These are phyloP conservation scores for Oncorhynchus gorbuscha DNA, from an alignment of 2,113 vertebrate genomes.

Conservation along the genomic window DNA sequence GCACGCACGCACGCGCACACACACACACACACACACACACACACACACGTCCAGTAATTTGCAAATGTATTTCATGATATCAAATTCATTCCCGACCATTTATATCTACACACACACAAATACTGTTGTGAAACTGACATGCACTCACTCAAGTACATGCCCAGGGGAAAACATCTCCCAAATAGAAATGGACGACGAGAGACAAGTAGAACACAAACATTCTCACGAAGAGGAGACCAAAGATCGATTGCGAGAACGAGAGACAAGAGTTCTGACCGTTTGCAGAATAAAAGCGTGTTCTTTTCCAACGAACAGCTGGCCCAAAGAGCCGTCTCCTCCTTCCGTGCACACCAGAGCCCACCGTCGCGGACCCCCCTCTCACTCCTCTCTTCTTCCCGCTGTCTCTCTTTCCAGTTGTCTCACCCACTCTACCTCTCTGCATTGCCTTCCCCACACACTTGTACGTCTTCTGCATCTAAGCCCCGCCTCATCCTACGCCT, in stretches of 20 bases:
- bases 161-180: conserved; percentile 57
- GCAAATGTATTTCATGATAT: conserved; percentile 74
- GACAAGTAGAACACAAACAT: conserved; percentile 40
- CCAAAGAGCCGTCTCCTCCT: not conserved
- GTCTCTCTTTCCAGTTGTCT: conserved; percentile 39
- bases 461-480: not conserved
- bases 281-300: conserved; percentile 48
- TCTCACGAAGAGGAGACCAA: conserved; percentile 44
- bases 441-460: conserved; percentile 9
- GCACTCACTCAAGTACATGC: conserved; percentile 37
- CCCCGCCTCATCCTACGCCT: conserved; percentile 15
- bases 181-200: conserved; percentile 54
- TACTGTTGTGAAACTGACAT: conserved; percentile 35
- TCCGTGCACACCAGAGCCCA: conserved; percentile 15
- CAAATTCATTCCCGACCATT: conserved; percentile 18
- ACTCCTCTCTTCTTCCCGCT: conserved; percentile 49
- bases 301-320: conserved; percentile 20
- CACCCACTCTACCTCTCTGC: conserved; percentile 48
- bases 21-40: conserved; percentile 45
- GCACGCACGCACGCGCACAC: conserved; percentile 45
- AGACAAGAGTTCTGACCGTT: conserved; percentile 24
- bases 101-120: conserved; percentile 33
- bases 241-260: conserved; percentile 33
- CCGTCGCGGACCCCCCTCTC: conserved; percentile 23
- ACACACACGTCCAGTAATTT: conserved; percentile 62